Conservation (phyloP, 2,113 vertebrate species). For the Ictidomys tridecemlineatus region DNA sequence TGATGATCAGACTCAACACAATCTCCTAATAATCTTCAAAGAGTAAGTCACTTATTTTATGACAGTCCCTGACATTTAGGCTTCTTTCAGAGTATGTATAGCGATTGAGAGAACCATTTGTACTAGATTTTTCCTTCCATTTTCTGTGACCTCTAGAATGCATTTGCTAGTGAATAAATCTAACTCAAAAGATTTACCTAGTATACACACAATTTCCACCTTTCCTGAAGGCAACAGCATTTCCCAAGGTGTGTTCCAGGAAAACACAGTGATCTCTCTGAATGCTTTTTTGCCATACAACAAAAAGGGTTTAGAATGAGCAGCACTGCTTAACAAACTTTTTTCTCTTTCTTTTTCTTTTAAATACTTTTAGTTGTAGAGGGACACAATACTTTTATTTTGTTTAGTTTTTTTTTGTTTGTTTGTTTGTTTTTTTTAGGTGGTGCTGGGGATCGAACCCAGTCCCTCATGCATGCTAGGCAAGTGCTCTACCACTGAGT, state of each 20-base stretch:
- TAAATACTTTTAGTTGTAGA: too few species aligned
- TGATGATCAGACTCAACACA: constrained; percentile 39
- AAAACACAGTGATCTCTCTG: constrained; percentile 31
- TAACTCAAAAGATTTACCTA: constrained; percentile 33
- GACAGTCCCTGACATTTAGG: constrained; percentile 32
- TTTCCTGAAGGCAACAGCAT: not conserved
- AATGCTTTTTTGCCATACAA: not conserved
- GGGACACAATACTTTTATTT: too few species aligned
- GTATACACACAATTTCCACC: constrained; percentile 22
- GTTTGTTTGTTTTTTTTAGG: too few species aligned
- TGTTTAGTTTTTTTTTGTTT: too few species aligned
- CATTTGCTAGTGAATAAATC: constrained; percentile 27
- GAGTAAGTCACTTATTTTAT: constrained; percentile 7
- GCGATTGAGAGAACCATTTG: constrained; percentile 27
- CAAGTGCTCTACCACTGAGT: too few species aligned
- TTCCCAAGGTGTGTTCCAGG: constrained; percentile 38
- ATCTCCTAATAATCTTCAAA: constrained; percentile 52
- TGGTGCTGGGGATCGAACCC: too few species aligned
- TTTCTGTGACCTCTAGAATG: constrained; percentile 43
- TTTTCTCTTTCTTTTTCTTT: too few species aligned
- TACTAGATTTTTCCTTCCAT: constrained; percentile 28
- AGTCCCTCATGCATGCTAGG: too few species aligned
- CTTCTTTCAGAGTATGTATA: not conserved
- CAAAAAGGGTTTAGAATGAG: not conserved
- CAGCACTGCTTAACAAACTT: not conserved